A percentile compares a stretch with the other conserved stretches of the same genome.
These are phyloP conservation scores for Drosophila diplacantha DNA, from an alignment of 2,888 invertebrate genomes.

Conservation along the genomic window DNA sequence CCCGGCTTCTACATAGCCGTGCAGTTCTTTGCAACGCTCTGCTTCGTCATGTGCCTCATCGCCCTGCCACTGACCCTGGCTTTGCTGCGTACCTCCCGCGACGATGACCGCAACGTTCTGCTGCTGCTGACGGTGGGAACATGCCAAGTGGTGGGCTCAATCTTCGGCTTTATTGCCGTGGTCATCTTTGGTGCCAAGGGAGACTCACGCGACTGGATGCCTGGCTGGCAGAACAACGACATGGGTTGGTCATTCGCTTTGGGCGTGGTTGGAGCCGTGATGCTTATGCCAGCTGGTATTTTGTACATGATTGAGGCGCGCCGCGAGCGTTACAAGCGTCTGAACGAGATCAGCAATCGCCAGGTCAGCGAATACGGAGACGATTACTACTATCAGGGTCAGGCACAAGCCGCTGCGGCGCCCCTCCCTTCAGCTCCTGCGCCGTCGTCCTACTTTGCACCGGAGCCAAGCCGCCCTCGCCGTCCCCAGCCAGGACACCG, in stretches of 20 bases:
- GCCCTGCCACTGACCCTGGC: slow-evolving; percentile 86
- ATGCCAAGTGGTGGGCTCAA: slow-evolving; percentile 85
- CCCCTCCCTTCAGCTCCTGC: slow-evolving; percentile 36
- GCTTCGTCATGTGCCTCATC: slow-evolving; percentile 88
- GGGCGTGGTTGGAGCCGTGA: slow-evolving; percentile 87
- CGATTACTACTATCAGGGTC: slow-evolving; percentile 72
- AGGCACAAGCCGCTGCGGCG: slow-evolving; percentile 40
- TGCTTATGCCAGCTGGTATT: slow-evolving; percentile 86
- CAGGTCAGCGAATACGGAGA: slow-evolving; percentile 83
- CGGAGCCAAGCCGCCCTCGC: slow-evolving; percentile 70
- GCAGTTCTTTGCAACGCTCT: slow-evolving; percentile 94
- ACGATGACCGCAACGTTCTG: slow-evolving; percentile 87
- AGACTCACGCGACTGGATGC: slow-evolving; percentile 96
- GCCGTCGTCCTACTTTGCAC: slow-evolving; percentile 54
- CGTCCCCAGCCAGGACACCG: slow-evolving; percentile 68
- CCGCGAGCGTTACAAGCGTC: slow-evolving; percentile 85
- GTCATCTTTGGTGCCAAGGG: slow-evolving; percentile 93
- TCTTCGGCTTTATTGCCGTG: slow-evolving; percentile 89
- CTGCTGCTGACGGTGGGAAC: slow-evolving; percentile 86
- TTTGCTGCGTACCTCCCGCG: slow-evolving; percentile 86
- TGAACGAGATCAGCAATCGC: slow-evolving; percentile 84
- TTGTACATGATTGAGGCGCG: slow-evolving; percentile 91
- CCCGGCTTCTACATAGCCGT: slow-evolving; percentile 96
- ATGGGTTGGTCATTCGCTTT: slow-evolving; percentile 96
- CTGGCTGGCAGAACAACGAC: slow-evolving; percentile 96